These are phyloP conservation scores for Drosophila orena DNA, from an alignment of 1,140 invertebrate genomes.

Conservation along the genomic window DNA sequence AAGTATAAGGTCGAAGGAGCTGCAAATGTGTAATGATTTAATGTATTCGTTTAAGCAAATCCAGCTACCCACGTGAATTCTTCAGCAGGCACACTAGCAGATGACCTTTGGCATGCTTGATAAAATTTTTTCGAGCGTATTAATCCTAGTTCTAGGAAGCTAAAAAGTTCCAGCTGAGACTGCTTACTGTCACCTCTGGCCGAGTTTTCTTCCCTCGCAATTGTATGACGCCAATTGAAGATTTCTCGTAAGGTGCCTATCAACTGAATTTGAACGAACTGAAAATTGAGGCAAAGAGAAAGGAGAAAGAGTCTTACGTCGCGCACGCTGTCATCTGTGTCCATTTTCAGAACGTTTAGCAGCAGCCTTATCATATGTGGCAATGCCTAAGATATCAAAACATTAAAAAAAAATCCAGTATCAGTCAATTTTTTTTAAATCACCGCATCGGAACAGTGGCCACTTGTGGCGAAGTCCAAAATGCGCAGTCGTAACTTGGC, in stretches of 20 bases:
- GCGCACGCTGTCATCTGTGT: slow-evolving; percentile 65
- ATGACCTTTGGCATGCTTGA: slow-evolving; percentile 69
- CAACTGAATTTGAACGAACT: slow-evolving; percentile 45
- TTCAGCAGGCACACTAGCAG: slow-evolving; percentile 40
- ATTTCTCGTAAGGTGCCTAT: slow-evolving; percentile 66
- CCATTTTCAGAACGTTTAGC: slow-evolving; percentile 68
- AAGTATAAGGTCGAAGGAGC: slow-evolving; percentile 85
- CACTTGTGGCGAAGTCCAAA: slow-evolving; percentile 68
- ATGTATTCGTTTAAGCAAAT: neutral
- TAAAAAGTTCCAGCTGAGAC: slow-evolving; percentile 71
- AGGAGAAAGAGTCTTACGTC: slow-evolving; percentile 40
- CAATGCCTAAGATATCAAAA: slow-evolving; percentile 34
- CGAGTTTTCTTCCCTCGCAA: neutral
- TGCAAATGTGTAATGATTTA: slow-evolving; percentile 33
- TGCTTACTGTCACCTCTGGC: slow-evolving; percentile 41
- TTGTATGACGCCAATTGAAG: slow-evolving; percentile 57
- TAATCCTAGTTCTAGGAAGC: slow-evolving; percentile 62
- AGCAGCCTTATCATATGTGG: slow-evolving; percentile 70
- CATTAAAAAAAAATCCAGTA: too few species aligned
- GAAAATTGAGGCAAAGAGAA: neutral
- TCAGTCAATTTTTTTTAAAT: neutral
- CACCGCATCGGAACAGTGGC: slow-evolving; percentile 56
- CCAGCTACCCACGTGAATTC: slow-evolving; percentile 44
- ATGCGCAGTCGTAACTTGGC: slow-evolving; percentile 58
- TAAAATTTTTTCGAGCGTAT: slow-evolving; percentile 75